Percentiles rank a stretch among this genome's conserved stretches.
These are phyloP conservation scores for Nothura maculosa DNA, from an alignment of 2,797 vertebrate species.

Conservation along the genomic window DNA sequence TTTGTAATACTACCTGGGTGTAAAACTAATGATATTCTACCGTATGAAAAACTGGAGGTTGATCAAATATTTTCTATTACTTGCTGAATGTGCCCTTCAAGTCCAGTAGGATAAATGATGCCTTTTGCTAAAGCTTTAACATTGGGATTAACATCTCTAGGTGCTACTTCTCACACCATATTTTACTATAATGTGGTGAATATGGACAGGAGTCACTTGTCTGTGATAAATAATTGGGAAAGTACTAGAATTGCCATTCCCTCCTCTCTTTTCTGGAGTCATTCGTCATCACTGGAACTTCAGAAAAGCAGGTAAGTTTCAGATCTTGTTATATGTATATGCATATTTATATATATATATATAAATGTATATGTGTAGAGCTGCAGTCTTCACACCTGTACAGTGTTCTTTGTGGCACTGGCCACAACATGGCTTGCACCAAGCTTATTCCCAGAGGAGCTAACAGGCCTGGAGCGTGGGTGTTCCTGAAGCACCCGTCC, in stretches of 20 bases:
- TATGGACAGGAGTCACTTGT: background rate
- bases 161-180: background rate
- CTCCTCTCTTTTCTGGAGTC: background rate
- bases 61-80: background rate
- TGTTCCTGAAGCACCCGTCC: background rate
- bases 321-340: rapidly evolving
- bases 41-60: rapidly evolving
- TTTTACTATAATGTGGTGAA: background rate
- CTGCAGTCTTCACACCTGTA: background rate
- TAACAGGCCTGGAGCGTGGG: rapidly evolving
- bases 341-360: background rate
- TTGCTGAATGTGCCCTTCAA: no score
- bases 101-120: background rate
- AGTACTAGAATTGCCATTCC: background rate
- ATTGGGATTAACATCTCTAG: background rate
- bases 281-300: background rate
- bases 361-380: rapidly evolving
- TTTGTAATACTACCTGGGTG: background rate
- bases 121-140: background rate
- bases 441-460: background rate
- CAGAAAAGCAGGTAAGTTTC: background rate
- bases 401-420: background rate
- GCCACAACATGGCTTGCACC: background rate
- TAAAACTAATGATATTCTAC: background rate
- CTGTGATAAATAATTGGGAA: background rate